phyloP scores from a whole-genome alignment of 53 echinoderm and acorn worm genomes.

The Holothuria leucospilota region DNA sequence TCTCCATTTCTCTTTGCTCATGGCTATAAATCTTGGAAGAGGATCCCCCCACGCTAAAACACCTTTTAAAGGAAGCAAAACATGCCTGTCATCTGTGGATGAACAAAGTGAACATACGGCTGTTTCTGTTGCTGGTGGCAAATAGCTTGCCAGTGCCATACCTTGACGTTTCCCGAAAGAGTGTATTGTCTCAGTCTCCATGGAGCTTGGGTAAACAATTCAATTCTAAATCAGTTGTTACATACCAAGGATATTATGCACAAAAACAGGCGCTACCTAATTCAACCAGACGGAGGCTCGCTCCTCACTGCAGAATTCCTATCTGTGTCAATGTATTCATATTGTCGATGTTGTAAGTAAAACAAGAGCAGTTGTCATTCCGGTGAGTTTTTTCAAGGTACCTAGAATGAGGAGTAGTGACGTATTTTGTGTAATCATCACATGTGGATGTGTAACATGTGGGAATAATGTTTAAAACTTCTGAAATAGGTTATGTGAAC shows the following conservation, averaged over 20 bases:
- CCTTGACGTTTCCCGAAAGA: slow-evolving; percentile 34
- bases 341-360: slow-evolving; percentile 10
- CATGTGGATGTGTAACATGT: no score
- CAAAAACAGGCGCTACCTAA: slow-evolving; percentile 32
- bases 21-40: slow-evolving; percentile 29
- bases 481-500: no score
- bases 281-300: slow-evolving; percentile 9
- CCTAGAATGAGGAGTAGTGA: no score
- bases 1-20: not conserved
- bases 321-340: slow-evolving; percentile 49
- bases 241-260: slow-evolving; percentile 29
- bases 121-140: slow-evolving; percentile 22
- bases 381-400: no score
- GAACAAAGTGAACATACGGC: slow-evolving; percentile 22
- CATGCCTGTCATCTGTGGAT: slow-evolving; percentile 36
- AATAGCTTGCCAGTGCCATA: slow-evolving; percentile 8
- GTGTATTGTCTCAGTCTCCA: slow-evolving; percentile 41
- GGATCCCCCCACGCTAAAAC: slow-evolving; percentile 22
- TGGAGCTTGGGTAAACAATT: slow-evolving; percentile 29
- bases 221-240: slow-evolving; percentile 32
- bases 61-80: slow-evolving; percentile 32
- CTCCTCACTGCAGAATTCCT: not conserved
- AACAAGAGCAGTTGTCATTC: not conserved
- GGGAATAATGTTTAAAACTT: no score
- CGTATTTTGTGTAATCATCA: no score